phyloP scores from a whole-genome alignment of 2,888 invertebrate species.

The Tetranychus piercei region DNA sequence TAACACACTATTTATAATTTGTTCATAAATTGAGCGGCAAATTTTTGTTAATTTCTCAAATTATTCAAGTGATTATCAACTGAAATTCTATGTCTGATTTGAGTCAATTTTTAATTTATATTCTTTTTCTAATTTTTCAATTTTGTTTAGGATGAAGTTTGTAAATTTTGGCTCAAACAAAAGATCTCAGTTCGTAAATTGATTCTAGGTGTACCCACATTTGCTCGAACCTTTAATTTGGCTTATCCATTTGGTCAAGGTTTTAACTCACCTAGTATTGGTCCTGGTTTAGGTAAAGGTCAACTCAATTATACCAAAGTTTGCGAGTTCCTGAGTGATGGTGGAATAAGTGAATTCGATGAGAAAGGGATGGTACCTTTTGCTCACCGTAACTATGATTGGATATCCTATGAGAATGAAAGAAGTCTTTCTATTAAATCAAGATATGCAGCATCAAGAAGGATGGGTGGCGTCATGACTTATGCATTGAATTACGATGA shows the following conservation, averaged over 20 bases:
- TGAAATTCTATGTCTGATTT: constrained; percentile 35
- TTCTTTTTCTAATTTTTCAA: background rate
- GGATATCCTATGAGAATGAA: constrained; percentile 63
- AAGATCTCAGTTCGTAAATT: constrained; percentile 40
- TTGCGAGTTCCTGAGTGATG: constrained; percentile 45
- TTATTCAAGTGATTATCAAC: no score
- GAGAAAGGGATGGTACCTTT: constrained; percentile 55
- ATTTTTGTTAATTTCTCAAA: no score
- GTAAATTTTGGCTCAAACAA: constrained; percentile 9
- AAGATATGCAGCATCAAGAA: constrained; percentile 22
- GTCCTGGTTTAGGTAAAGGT: constrained; percentile 50
- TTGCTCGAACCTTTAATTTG: constrained; percentile 58
- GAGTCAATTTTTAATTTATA: constrained; percentile 32
- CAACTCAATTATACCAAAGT: constrained; percentile 48
- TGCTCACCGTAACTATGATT: constrained; percentile 47
- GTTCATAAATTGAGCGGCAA: no score
- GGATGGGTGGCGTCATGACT: constrained; percentile 61
- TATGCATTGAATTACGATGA: constrained; percentile 66
- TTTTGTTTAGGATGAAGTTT: background rate
- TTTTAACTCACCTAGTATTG: constrained; percentile 50
- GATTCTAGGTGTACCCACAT: constrained; percentile 66
- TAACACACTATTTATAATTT: no score
- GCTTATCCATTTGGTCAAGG: constrained; percentile 47
- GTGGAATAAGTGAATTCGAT: constrained; percentile 45
- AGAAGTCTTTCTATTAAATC: constrained; percentile 50